Evolutionary conservation across 2,797 vertebrate species (phyloP).

Genomic region (Miichthys miiuy): DNA sequence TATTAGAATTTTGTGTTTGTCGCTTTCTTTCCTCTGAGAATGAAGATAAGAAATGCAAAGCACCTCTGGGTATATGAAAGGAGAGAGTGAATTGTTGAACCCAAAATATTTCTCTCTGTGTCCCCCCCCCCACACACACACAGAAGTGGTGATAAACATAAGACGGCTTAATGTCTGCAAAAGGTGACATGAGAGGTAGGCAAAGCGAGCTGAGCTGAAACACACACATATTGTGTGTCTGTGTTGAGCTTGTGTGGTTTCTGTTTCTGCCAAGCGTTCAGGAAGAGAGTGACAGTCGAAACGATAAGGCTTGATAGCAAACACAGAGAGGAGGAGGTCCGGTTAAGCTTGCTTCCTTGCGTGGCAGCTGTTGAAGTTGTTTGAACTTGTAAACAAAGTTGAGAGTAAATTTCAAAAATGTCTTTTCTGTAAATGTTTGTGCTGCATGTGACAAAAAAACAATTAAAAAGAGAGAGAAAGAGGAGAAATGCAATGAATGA

Average conservation of each 20-base stretch:
- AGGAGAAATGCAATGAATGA: not conserved
- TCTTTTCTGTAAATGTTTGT: not conserved
- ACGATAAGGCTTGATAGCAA: slow-evolving; percentile 66
- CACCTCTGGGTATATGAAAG: slow-evolving; percentile 10
- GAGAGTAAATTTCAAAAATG: slow-evolving; percentile 8
- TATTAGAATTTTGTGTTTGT: slow-evolving; percentile 7
- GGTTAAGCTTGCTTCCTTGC: not conserved
- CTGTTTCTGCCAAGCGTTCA: slow-evolving; percentile 61
- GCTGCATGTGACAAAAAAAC: not conserved
- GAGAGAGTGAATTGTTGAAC: slow-evolving; percentile 18
- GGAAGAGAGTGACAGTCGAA: slow-evolving; percentile 63
- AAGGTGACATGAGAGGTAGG: slow-evolving; percentile 50
- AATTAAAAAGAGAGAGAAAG: not conserved
- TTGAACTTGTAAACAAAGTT: slow-evolving; percentile 12
- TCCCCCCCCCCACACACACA: not conserved
- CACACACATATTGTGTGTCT: slow-evolving; percentile 27
- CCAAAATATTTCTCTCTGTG: slow-evolving; percentile 2
- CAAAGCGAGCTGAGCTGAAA: slow-evolving; percentile 37
- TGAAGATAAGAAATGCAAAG: slow-evolving; percentile 64
- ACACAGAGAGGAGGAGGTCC: slow-evolving; percentile 49
- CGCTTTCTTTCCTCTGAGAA: slow-evolving; percentile 17
- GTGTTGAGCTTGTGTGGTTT: slow-evolving; percentile 36
- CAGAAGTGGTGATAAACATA: slow-evolving; percentile 59
- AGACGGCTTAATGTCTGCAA: slow-evolving; percentile 74
- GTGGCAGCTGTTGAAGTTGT: slow-evolving; percentile 36